Evolutionary conservation across 2,888 invertebrate species (phyloP).

Genomic region (Hyposoter dolosus): DNA sequence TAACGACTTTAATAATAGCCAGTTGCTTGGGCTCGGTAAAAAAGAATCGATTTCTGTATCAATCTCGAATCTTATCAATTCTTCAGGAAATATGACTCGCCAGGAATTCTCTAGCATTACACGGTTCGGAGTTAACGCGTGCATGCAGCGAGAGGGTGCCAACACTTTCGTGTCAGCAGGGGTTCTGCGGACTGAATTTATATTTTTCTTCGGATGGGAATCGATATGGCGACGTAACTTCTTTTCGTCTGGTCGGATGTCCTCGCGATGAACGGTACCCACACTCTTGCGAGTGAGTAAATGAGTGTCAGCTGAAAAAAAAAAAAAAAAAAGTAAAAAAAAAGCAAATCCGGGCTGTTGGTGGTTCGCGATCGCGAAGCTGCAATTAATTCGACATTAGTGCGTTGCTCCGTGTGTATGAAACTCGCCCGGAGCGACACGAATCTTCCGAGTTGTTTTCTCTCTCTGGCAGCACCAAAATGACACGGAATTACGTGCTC

Average conservation of each 20-base stretch:
- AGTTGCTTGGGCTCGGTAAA: constrained; percentile 39
- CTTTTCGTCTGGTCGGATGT: constrained; percentile 38
- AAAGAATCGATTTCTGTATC: constrained; percentile 67
- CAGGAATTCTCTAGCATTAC: constrained; percentile 64
- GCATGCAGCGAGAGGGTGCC: constrained; percentile 37
- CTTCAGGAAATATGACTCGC: constrained; percentile 68
- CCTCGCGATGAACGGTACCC: constrained; percentile 21
- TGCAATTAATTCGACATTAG: constrained; percentile 82
- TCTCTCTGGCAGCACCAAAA: constrained; percentile 45
- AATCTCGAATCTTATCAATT: constrained; percentile 68
- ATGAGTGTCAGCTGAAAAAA: constrained; percentile 61
- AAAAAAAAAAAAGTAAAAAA: constrained; percentile 19
- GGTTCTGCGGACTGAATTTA: constrained; percentile 35
- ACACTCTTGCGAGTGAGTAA: constrained; percentile 12
- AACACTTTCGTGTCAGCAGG: constrained; percentile 58
- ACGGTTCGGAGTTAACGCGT: constrained; percentile 29
- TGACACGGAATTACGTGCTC: constrained; percentile 70
- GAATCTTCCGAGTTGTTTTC: constrained; percentile 60
- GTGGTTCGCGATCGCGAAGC: constrained; percentile 73
- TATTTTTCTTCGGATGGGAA: constrained; percentile 49
- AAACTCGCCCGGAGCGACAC: constrained; percentile 73
- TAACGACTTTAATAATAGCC: constrained; percentile 64
- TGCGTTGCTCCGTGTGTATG: constrained; percentile 69
- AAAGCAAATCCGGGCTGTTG: constrained; percentile 68
- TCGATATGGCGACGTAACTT: constrained; percentile 52